These are phyloP conservation scores for Noctua janthe DNA, from an alignment of 2,888 invertebrate genomes.

Conservation along the genomic window DNA sequence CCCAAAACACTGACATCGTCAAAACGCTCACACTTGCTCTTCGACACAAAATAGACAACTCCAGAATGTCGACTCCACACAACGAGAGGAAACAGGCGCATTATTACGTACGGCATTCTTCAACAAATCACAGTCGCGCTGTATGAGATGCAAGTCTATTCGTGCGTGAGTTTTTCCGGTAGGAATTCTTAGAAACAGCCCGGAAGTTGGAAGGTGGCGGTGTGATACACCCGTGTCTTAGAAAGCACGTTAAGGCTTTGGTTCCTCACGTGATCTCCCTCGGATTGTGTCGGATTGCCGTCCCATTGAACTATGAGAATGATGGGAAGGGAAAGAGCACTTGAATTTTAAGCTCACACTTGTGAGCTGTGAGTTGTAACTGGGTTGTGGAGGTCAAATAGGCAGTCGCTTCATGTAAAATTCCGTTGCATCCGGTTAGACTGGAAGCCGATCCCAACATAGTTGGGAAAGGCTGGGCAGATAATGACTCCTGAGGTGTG, in stretches of 20 bases:
- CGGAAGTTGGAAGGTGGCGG: not conserved
- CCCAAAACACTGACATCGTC: constrained; percentile 16
- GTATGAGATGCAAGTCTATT: not conserved
- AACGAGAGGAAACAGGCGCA: not conserved
- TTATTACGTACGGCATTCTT: not conserved
- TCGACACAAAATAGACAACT: not conserved
- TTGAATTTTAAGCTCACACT: not conserved
- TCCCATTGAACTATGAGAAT: not conserved
- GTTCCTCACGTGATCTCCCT: not conserved
- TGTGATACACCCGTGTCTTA: not conserved
- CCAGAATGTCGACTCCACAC: not conserved
- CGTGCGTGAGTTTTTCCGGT: not conserved
- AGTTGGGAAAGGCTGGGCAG: not conserved
- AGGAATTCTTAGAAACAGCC: not conserved
- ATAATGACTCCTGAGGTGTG: not conserved
- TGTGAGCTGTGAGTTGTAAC: not conserved
- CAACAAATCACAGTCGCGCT: not conserved
- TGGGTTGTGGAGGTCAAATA: not conserved
- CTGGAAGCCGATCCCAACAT: not conserved
- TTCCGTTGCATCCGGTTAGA: not conserved
- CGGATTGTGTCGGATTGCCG: not conserved
- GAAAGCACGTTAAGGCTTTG: not conserved
- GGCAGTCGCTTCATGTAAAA: not conserved
- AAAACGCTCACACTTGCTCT: constrained; percentile 23
- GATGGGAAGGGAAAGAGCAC: not conserved